Evolutionary conservation across 2,797 vertebrate species (phyloP).

Genomic region (Micromesistius poutassou): DNA sequence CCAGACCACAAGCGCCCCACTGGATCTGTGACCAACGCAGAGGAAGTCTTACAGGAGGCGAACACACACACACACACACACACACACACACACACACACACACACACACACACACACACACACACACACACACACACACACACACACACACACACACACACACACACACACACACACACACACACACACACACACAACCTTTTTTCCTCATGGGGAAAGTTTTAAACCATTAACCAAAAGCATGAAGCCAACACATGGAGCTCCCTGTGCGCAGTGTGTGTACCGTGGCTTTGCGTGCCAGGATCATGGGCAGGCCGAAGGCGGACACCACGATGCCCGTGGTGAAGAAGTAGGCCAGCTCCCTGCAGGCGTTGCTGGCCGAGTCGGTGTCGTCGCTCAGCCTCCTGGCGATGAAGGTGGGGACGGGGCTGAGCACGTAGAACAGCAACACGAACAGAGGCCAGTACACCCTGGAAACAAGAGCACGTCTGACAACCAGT

Average conservation of each 20-base stretch:
- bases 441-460: conserved; percentile 92
- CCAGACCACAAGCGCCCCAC: conserved; percentile 93
- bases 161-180: too few species aligned
- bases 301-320: conserved; percentile 87
- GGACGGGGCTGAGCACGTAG: conserved; percentile 87
- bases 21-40: conserved; percentile 77
- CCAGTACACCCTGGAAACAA: conserved; percentile 88
- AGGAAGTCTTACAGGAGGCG: not conserved
- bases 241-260: too few species aligned
- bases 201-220: too few species aligned
- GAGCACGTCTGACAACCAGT: too few species aligned
- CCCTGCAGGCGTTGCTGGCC: conserved; percentile 88
- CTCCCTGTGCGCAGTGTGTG: too few species aligned
- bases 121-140: too few species aligned
- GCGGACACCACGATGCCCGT: conserved; percentile 94
- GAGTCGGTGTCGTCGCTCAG: conserved; percentile 83
- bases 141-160: too few species aligned
- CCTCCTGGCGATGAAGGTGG: conserved; percentile 86
- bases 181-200: too few species aligned
- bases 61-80: too few species aligned
- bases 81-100: too few species aligned
- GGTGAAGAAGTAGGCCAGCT: conserved; percentile 91
- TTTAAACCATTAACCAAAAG: too few species aligned
- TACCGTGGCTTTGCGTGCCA: conserved; percentile 81
- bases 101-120: too few species aligned